These are phyloP conservation scores for Plagodis dolabraria DNA, from an alignment of 2,888 invertebrate species.

Conservation along the genomic window DNA sequence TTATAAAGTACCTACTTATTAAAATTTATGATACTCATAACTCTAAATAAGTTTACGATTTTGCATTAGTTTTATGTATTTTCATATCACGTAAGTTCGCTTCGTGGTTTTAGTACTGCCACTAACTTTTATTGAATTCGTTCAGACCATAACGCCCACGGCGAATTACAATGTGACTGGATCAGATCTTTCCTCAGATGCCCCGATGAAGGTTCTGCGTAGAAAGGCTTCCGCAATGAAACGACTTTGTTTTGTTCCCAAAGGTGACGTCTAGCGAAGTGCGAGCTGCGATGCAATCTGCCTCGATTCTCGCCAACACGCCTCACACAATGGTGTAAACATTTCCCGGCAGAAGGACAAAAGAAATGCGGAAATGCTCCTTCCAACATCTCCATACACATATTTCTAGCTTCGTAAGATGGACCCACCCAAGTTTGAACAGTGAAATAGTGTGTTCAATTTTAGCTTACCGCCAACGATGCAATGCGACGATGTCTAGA, in stretches of 20 bases:
- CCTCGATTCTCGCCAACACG: constrained; percentile 22
- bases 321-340: constrained; percentile 23
- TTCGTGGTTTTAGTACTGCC: not conserved
- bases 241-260: constrained; percentile 47
- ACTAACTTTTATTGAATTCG: constrained; percentile 4
- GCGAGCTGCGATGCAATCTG: constrained; percentile 34
- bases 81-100: constrained; percentile 5
- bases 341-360: constrained; percentile 50
- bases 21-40: not conserved
- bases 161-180: constrained; percentile 37
- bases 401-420: constrained; percentile 47
- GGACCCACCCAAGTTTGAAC: constrained; percentile 46
- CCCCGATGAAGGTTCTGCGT: constrained; percentile 32
- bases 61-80: constrained; percentile 10
- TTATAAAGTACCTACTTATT: constrained; percentile 1
- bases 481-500: constrained; percentile 34
- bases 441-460: constrained; percentile 48
- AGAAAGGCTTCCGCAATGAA: constrained; percentile 45
- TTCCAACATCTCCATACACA: constrained; percentile 50
- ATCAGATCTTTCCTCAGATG: constrained; percentile 45
- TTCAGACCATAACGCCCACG: constrained; percentile 17
- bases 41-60: not conserved
- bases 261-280: constrained; percentile 46
- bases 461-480: constrained; percentile 47
- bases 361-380: constrained; percentile 58